These are phyloP conservation scores for Psephotus haematonotus DNA, from an alignment of 2,113 vertebrate species.

Conservation along the genomic window DNA sequence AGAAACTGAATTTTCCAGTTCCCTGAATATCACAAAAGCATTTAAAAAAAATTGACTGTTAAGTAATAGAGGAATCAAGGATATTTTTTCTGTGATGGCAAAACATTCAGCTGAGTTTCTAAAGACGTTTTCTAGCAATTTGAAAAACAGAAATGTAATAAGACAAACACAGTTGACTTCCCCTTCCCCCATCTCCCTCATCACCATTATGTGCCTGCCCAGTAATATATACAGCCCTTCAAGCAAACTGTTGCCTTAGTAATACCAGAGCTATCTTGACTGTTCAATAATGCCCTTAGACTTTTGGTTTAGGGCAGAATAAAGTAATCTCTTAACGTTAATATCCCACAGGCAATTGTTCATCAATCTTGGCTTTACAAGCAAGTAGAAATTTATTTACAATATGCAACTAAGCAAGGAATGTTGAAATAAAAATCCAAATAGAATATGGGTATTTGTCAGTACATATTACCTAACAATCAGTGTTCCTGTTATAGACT, in stretches of 20 bases:
- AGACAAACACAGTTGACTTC: not conserved
- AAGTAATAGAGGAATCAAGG: not conserved
- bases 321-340: not conserved
- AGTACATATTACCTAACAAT: not conserved
- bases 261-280: not conserved
- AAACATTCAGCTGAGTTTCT: not conserved
- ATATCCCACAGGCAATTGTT: not conserved
- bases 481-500: rapidly evolving
- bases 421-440: not conserved
- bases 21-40: not conserved
- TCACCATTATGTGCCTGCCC: not conserved
- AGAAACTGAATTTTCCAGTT: not conserved
- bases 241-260: constrained; percentile 30
- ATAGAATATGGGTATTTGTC: not conserved
- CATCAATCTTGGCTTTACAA: not conserved
- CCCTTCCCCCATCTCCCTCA: not conserved
- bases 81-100: not conserved
- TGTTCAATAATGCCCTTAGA: constrained; percentile 3
- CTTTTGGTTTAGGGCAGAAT: not conserved
- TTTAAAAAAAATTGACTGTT: not conserved
- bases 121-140: not conserved
- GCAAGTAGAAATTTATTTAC: not conserved
- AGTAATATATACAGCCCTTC: not conserved
- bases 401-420: not conserved
- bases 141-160: not conserved